phyloP scores from a whole-genome alignment of 2,888 invertebrate genomes.

The Chydorus sphaericus region DNA sequence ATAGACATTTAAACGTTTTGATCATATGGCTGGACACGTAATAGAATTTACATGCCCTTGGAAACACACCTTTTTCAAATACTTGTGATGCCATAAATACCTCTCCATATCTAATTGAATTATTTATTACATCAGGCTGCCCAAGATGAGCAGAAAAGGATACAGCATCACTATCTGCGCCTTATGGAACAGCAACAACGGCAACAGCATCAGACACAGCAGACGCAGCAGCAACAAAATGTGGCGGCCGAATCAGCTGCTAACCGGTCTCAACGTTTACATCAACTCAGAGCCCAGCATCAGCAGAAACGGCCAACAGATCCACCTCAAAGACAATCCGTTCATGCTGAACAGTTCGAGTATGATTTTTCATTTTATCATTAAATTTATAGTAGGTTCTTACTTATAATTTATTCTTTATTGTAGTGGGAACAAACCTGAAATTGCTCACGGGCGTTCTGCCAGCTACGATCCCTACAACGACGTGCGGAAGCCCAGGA shows the following conservation, averaged over 20 bases:
- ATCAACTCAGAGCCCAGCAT: conserved; percentile 36
- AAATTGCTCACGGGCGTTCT: conserved; percentile 22
- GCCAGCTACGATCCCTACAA: conserved; percentile 29
- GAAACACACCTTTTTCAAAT: too few relatives aligned
- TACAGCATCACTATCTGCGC: conserved; percentile 33
- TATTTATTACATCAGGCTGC: too few relatives aligned
- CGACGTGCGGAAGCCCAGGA: conserved; percentile 26
- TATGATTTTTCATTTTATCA: conserved; percentile 24
- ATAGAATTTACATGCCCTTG: background rate
- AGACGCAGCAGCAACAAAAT: conserved; percentile 24
- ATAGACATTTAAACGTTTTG: background rate
- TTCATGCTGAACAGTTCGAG: conserved; percentile 35
- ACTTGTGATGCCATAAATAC: too few relatives aligned
- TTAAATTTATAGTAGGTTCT: background rate
- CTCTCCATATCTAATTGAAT: too few relatives aligned
- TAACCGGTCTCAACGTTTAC: conserved; percentile 28
- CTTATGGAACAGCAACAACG: conserved; percentile 27
- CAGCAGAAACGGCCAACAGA: conserved; percentile 41
- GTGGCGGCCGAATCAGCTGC: too few relatives aligned
- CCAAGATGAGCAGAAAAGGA: conserved; percentile 29
- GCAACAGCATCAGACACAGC: conserved; percentile 21
- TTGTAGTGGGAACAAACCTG: background rate
- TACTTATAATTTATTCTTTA: too few relatives aligned
- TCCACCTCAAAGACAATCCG: conserved; percentile 42
- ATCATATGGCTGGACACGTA: background rate